Conservation (phyloP, 1,140 invertebrate genomes). For the Brachionus plicatilis region DNA sequence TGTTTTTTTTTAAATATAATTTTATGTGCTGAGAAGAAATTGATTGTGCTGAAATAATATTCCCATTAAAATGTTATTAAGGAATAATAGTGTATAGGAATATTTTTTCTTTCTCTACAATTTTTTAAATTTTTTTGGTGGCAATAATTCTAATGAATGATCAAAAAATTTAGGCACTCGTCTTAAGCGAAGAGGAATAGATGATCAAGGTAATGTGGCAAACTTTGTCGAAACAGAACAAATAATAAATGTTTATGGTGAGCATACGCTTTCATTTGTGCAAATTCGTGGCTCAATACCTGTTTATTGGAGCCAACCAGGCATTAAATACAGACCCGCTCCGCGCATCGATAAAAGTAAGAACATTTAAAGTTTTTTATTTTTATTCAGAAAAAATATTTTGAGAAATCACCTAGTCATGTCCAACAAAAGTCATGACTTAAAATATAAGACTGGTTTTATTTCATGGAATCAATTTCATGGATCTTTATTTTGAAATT, state of each 20-base stretch:
- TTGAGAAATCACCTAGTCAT: background rate
- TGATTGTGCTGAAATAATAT: no score
- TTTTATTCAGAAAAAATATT: background rate
- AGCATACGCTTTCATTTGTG: constrained; percentile 39
- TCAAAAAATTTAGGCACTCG: constrained; percentile 52
- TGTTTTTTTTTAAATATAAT: no score
- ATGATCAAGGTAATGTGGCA: constrained; percentile 97
- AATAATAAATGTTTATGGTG: background rate
- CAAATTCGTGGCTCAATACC: constrained; percentile 39
- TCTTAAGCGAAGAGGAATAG: constrained; percentile 92
- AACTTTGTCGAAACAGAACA: constrained; percentile 99
- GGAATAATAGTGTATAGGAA: no score
- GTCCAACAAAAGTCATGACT: no score
- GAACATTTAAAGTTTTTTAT: background rate
- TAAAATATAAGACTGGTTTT: no score
- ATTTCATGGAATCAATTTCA: no score
- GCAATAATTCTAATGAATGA: no score
- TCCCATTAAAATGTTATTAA: no score
- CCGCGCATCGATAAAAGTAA: constrained; percentile 25
- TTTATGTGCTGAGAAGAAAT: no score
- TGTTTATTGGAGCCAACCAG: constrained; percentile 40
- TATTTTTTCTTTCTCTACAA: no score
- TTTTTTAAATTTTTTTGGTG: no score
- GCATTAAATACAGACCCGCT: constrained; percentile 29
- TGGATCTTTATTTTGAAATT: no score